phyloP scores from a whole-genome alignment of 35 echinoderm and acorn worm species.

The Amphiura filiformis region DNA sequence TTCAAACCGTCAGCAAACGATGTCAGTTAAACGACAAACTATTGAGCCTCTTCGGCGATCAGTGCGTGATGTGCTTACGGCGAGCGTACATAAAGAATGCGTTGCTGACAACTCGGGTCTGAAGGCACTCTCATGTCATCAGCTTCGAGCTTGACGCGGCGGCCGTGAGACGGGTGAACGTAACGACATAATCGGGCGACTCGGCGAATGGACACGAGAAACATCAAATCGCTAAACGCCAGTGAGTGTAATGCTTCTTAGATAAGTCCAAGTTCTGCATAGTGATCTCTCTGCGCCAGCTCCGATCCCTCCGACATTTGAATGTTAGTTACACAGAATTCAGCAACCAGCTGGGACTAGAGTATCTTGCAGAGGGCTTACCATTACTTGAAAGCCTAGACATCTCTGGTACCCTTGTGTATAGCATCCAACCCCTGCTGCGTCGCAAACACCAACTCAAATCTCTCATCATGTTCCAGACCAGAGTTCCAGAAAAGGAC shows the following conservation, averaged over 20 bases:
- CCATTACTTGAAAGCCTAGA: slow-evolving; percentile 85
- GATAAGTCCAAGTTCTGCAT: slow-evolving; percentile 98
- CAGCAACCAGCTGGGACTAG: slow-evolving; percentile 89
- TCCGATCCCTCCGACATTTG: slow-evolving; percentile 77
- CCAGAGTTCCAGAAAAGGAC: slow-evolving; percentile 83
- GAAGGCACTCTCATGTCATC: slow-evolving; percentile 77
- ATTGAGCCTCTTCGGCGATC: slow-evolving; percentile 82
- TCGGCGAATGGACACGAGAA: slow-evolving; percentile 93
- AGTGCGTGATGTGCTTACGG: slow-evolving; percentile 48
- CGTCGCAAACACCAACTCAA: slow-evolving; percentile 68
- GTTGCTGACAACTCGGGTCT: slow-evolving; percentile 65
- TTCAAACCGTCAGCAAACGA: slow-evolving; percentile 58
- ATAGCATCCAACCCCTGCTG: slow-evolving; percentile 73
- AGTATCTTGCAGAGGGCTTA: slow-evolving; percentile 73
- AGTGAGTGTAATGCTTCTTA: slow-evolving; percentile 89
- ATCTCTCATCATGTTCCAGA: slow-evolving; percentile 92
- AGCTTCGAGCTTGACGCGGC: slow-evolving; percentile 88
- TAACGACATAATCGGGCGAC: slow-evolving; percentile 97
- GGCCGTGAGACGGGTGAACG: slow-evolving; percentile 74
- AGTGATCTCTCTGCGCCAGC: slow-evolving; percentile 89
- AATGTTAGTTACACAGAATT: slow-evolving; percentile 99
- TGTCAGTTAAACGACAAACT: slow-evolving; percentile 61
- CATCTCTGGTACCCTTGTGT: slow-evolving; percentile 87
- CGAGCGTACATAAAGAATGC: slow-evolving; percentile 69
- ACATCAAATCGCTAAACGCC: slow-evolving; percentile 80